Evolutionary conservation across 1,140 invertebrate genomes (phyloP).

Genomic region (Rhagoletis zephyria): DNA sequence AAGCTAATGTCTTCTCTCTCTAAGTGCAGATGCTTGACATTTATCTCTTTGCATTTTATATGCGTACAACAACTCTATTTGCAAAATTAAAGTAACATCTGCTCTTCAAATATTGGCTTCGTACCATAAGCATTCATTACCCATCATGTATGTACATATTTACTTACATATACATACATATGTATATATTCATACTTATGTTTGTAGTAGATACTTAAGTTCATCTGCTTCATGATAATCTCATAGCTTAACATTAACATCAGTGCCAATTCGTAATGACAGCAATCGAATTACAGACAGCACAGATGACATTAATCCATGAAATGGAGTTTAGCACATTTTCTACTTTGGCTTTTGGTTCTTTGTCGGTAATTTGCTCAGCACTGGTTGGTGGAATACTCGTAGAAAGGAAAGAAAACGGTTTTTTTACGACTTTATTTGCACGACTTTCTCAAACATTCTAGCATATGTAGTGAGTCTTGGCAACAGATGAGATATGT

Average conservation of each 20-base stretch:
- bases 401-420: too few species aligned
- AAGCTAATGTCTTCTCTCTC: too few species aligned
- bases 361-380: background rate
- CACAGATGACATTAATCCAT: conserved; percentile 37
- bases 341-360: background rate
- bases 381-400: too few species aligned
- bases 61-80: background rate
- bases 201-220: background rate
- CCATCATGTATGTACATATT: too few species aligned
- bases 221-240: background rate
- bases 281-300: conserved; percentile 19
- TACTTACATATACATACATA: background rate
- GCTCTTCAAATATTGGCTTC: background rate
- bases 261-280: conserved; percentile 37
- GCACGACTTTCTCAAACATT: too few species aligned
- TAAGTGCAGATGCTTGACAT: too few species aligned
- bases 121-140: background rate
- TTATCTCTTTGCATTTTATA: background rate
- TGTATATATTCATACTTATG: background rate
- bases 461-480: too few species aligned
- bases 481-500: too few species aligned
- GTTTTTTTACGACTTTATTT: too few species aligned
- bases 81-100: background rate
- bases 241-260: conserved; percentile 22
- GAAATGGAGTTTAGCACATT: background rate